Conservation (phyloP, 2,113 vertebrate species). For the Bagarius yarrelli region DNA sequence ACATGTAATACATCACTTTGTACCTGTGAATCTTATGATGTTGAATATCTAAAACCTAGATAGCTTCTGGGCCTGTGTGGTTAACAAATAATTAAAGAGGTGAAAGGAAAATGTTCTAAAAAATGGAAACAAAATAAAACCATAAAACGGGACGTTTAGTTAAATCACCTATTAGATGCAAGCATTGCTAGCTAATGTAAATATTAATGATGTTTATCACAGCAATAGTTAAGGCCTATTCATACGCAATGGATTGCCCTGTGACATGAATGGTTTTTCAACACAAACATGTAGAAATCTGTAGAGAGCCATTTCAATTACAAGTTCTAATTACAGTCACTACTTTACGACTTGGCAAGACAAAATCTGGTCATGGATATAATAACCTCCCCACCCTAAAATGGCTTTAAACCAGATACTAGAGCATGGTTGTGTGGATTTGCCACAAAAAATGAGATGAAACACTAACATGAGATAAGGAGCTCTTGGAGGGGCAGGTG, state of each 20-base stretch:
- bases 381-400: no score
- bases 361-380: no score
- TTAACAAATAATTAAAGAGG: neutral
- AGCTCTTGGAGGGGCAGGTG: no score
- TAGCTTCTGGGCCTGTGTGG: conserved; percentile 16
- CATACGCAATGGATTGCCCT: conserved; percentile 12
- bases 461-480: no score
- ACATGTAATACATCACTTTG: neutral
- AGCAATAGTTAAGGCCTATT: conserved; percentile 21
- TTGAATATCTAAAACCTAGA: neutral
- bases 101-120: neutral
- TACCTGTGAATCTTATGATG: neutral
- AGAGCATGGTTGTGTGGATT: no score
- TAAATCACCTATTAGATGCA: neutral
- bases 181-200: conserved; percentile 6
- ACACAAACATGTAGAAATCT: conserved; percentile 10
- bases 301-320: neutral
- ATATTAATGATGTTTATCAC: conserved; percentile 20
- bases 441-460: no score
- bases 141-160: neutral
- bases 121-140: neutral
- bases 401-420: no score
- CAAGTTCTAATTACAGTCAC: neutral
- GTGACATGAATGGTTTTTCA: conserved; percentile 27
- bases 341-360: conserved; percentile 8